These are phyloP conservation scores for Perdita meconis DNA, from an alignment of 2,888 invertebrate genomes.

Conservation along the genomic window DNA sequence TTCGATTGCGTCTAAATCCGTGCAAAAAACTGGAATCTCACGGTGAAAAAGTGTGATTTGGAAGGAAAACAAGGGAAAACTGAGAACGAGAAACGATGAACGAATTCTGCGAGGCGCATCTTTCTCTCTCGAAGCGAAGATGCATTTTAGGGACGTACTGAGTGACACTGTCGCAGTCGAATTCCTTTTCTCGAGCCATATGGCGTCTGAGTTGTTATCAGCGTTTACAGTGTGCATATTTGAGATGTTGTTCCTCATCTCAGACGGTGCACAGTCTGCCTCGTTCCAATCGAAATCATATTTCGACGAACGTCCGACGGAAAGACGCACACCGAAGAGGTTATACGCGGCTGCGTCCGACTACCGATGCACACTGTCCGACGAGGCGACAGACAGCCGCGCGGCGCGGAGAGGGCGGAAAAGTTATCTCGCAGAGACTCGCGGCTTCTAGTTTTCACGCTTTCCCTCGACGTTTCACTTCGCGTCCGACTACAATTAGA, in stretches of 20 bases:
- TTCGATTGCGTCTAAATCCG: background rate
- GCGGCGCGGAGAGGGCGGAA: slow-evolving; percentile 65
- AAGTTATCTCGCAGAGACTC: slow-evolving; percentile 53
- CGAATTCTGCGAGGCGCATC: slow-evolving; percentile 32
- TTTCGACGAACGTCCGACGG: slow-evolving; percentile 49
- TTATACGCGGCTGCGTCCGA: slow-evolving; percentile 56
- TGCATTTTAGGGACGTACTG: slow-evolving; percentile 64
- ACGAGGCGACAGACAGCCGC: slow-evolving; percentile 66
- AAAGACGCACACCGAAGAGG: slow-evolving; percentile 52
- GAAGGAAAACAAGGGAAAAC: no score
- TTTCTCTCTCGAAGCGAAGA: slow-evolving; percentile 37
- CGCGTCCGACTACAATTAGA: slow-evolving; percentile 58
- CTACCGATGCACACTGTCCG: slow-evolving; percentile 64
- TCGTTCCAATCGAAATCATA: slow-evolving; percentile 57
- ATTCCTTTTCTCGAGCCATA: slow-evolving; percentile 71
- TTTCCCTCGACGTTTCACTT: slow-evolving; percentile 72
- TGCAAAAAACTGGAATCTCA: no score
- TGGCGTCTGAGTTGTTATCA: slow-evolving; percentile 72
- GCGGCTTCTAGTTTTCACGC: slow-evolving; percentile 69
- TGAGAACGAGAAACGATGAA: no score
- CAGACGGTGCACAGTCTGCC: slow-evolving; percentile 38
- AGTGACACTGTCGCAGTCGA: slow-evolving; percentile 66
- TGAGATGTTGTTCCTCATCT: slow-evolving; percentile 70
- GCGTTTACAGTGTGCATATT: slow-evolving; percentile 69
- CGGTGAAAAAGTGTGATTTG: no score